These are phyloP conservation scores for Megalops cyprinoides DNA, from an alignment of 2,797 vertebrate genomes.

Conservation along the genomic window DNA sequence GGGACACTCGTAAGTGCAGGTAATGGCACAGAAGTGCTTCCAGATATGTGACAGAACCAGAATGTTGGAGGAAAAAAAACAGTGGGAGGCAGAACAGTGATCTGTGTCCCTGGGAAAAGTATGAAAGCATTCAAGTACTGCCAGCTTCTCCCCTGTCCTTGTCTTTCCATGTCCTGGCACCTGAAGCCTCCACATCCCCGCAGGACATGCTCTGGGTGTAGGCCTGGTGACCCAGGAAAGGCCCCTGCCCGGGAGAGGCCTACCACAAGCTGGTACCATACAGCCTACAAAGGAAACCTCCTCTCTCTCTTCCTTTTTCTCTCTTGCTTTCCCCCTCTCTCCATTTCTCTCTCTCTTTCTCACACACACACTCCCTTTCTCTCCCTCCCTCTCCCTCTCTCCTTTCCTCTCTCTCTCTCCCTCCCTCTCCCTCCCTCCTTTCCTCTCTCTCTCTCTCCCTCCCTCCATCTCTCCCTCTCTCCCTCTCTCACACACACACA, in stretches of 20 bases:
- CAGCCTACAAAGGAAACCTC: neutral
- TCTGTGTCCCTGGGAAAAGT: neutral
- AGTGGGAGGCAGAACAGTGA: neutral
- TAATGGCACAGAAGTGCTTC: neutral
- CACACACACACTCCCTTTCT: too few relatives aligned
- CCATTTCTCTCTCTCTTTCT: too few relatives aligned
- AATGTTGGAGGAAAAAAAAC: neutral
- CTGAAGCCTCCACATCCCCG: neutral
- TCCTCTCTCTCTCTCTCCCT: neutral
- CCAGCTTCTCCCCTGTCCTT: neutral
- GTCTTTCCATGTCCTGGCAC: neutral
- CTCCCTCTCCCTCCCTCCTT: too few relatives aligned
- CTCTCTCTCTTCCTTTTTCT: too few relatives aligned
- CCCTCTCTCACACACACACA: neutral
- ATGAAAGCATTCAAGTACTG: neutral
- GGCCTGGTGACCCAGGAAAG: slow-evolving; percentile 1
- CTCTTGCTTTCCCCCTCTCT: neutral
- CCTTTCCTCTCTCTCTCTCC: too few relatives aligned
- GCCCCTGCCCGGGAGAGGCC: neutral
- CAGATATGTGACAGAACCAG: neutral
- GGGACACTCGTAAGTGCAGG: neutral
- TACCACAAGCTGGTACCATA: neutral
- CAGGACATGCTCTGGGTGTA: neutral
- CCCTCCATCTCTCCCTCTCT: neutral
- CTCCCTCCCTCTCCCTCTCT: too few relatives aligned